Conservation (phyloP, 2,888 invertebrate genomes). For the Lepidochrysops patricia region DNA sequence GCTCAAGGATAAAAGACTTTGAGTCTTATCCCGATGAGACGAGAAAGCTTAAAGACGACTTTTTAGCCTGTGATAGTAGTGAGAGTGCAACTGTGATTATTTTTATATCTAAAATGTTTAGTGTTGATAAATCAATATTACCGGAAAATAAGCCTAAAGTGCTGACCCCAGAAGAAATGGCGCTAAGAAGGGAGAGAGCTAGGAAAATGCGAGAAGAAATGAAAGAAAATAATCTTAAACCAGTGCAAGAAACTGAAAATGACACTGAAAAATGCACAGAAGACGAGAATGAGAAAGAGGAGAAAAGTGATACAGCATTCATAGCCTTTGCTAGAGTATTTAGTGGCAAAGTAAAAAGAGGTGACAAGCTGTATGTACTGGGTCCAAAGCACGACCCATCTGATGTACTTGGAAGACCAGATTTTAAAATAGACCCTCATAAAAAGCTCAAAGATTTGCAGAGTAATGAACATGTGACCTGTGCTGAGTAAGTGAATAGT, state of each 20-base stretch:
- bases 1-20: slow-evolving; percentile 80
- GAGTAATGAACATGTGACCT: slow-evolving; percentile 78
- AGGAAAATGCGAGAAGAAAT: slow-evolving; percentile 78
- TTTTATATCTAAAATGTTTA: slow-evolving; percentile 93
- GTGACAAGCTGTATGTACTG: slow-evolving; percentile 86
- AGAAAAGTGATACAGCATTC: slow-evolving; percentile 78
- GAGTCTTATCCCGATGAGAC: slow-evolving; percentile 80
- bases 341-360: slow-evolving; percentile 86
- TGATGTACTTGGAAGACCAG: slow-evolving; percentile 58
- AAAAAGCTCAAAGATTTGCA: slow-evolving; percentile 76
- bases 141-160: slow-evolving; percentile 87
- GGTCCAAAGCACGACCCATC: slow-evolving; percentile 92
- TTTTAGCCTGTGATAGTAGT: slow-evolving; percentile 79
- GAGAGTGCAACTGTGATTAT: slow-evolving; percentile 80
- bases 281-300: slow-evolving; percentile 48
- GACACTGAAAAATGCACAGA: slow-evolving; percentile 45
- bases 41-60: slow-evolving; percentile 79
- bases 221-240: slow-evolving; percentile 41
- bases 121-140: slow-evolving; percentile 81
- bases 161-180: slow-evolving; percentile 84
- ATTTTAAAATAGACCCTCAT: slow-evolving; percentile 56
- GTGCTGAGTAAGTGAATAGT: slow-evolving; percentile 56
- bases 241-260: slow-evolving; percentile 29
- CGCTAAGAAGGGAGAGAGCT: slow-evolving; percentile 78
- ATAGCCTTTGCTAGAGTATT: slow-evolving; percentile 95